Percentiles rank a stretch among this genome's conserved stretches.
Evolutionary conservation across 1,140 invertebrate species (phyloP).

Genomic region (Sycobia sp.): DNA sequence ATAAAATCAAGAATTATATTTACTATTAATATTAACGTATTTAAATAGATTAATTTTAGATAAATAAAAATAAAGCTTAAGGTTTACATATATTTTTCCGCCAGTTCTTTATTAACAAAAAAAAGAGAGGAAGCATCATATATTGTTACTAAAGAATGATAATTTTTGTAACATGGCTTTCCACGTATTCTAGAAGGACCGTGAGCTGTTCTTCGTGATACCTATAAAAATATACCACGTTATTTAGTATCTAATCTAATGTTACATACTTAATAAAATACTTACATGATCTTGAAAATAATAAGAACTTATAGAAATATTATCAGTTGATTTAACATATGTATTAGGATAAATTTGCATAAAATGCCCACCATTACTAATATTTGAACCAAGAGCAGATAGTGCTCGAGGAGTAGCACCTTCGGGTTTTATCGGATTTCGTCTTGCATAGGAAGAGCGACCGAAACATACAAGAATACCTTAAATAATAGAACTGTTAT

Average conservation of each 20-base stretch:
- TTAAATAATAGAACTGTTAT: constrained; percentile 39
- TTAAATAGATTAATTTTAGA: too few species aligned
- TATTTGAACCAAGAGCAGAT: constrained; percentile 70
- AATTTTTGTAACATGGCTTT: constrained; percentile 56
- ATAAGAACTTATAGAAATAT: constrained; percentile 72
- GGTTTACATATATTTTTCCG: constrained; percentile 82
- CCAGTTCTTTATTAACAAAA: constrained; percentile 78
- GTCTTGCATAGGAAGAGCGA: constrained; percentile 74
- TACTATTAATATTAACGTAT: too few species aligned
- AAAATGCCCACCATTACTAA: constrained; percentile 55
- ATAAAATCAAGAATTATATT: constrained; percentile 30
- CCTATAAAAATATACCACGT: constrained; percentile 16
- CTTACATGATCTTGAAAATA: constrained; percentile 81
- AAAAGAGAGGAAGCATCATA: constrained; percentile 82
- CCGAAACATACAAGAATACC: constrained; percentile 84
- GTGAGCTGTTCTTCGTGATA: constrained; percentile 59
- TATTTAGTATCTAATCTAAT: not conserved
- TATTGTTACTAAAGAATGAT: constrained; percentile 71
- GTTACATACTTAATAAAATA: constrained; percentile 7
- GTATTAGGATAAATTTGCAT: constrained; percentile 60
- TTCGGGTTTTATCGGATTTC: constrained; percentile 72
- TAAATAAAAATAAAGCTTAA: too few species aligned
- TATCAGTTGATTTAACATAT: constrained; percentile 62
- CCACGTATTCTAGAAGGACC: constrained; percentile 42
- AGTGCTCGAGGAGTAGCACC: constrained; percentile 77